Evolutionary conservation across 2,113 vertebrate genomes (phyloP).

Genomic region (Xenotilapia leptura): DNA sequence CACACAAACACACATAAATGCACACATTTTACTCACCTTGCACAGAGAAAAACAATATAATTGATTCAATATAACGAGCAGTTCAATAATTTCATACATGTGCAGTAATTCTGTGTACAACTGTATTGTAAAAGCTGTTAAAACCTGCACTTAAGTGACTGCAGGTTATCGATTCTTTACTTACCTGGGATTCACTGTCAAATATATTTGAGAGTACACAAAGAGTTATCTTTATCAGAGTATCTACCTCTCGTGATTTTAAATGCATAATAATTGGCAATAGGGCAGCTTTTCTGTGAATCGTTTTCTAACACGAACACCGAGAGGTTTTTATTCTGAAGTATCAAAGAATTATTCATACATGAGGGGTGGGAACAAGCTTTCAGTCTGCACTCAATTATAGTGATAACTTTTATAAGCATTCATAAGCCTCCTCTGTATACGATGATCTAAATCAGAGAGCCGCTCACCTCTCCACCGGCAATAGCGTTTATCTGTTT

Average conservation of each 20-base stretch:
- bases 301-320: background rate
- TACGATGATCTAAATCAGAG: conserved; percentile 30
- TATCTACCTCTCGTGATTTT: background rate
- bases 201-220: background rate
- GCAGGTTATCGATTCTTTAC: background rate
- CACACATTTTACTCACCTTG: conserved; percentile 30
- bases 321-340: background rate
- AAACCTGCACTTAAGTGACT: background rate
- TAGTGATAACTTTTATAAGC: conserved; percentile 4
- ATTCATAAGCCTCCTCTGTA: conserved; percentile 10
- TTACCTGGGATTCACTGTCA: background rate
- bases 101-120: background rate
- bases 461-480: background rate
- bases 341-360: conserved; percentile 6
- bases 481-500: conserved; percentile 27
- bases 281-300: background rate
- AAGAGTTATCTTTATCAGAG: background rate
- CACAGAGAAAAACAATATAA: background rate
- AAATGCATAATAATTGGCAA: background rate
- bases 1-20: background rate
- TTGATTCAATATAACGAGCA: background rate
- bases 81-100: background rate
- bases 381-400: conserved; percentile 2
- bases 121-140: background rate
- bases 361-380: background rate